Base-by-base conservation (phyloP, 2,797 vertebrate genomes). In the Streptopelia turtur region DNA sequence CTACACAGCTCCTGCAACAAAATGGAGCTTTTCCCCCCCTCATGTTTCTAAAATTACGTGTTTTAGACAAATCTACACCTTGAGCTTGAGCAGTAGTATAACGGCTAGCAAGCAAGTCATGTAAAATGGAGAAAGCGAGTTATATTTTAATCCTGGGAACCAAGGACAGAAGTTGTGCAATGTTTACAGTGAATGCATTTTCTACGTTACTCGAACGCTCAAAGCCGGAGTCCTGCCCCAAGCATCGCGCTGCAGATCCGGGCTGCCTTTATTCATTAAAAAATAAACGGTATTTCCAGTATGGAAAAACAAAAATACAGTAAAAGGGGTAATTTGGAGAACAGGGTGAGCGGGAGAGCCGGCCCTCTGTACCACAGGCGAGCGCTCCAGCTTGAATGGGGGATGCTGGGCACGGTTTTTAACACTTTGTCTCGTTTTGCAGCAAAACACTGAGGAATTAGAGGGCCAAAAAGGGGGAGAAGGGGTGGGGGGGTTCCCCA, bases 261-360 rank as follows among this genome's bases (percentile, higher is more conserved):
- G 43, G 43, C 77, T 47, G 80, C 89, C 80, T 68, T 2, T 5
- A 4, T 18, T 61, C 63, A 6, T 47, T 20, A 33, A 65, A 50
- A 79, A 87, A 60, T 53, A 69, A 85, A 59, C 50, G 2, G 30
- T 39, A 24, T 43, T 70, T 80, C 79, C 79, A 90, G 18, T 0
- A 35, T 0, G 9, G n/a, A 5, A 6, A n/a, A 63, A 47, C 47
- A 31, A 25, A 27, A 6, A 3, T 0, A 35, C 0, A 55, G 20
- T 2, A 13, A 25, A 59, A 56, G 16, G 31, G 28, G 9, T 2
- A 10, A 30, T 22, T 4, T 7, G 77, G 70, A 50, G 14, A 11
- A 49, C 20, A 21, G 74, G 63, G 50, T 14, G 71, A 85, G 33
- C 56, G 1, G 72, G 37, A 28, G 53, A 52, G n/a, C 33, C 0